Base-by-base conservation (phyloP, 2,888 invertebrate species). In the Macrosoma leucophasiata region DNA sequence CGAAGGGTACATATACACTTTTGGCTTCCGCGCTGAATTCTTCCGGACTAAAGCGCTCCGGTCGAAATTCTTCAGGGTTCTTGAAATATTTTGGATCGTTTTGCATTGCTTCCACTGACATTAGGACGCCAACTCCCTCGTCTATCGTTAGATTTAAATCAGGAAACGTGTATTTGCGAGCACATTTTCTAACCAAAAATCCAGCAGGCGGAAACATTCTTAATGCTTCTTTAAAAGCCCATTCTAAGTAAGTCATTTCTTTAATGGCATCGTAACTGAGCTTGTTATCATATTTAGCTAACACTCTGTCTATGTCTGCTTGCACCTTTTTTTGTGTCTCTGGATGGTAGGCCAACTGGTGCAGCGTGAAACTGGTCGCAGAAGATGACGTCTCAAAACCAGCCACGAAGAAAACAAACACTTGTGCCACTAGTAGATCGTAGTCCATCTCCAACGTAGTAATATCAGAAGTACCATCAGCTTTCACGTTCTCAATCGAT, bases 371-470 rank as follows among this genome's bases (percentile, higher is more conserved):
- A 32, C 69, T 70, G 7, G 71, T 65, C 1, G 70, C 67, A 1
- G 71, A 66, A 0, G 73, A 69, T 0, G 72, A 70, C 0, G 73
- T 73, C 41, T 73, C 73, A 22, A 72, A 73, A 5, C 72, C 72
- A 2, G 72, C 72, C 2, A 65, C 68, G 23, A 72, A 72, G 44
- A 72, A 72, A 3, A 70, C 54, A 22, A 68, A 69, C n/a, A 67
- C 62, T 23, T 71, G 71, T 3, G 69, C 68, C 2, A 61, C 62
- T 13, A 70, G 55, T n/a, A 65, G 39, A 20, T 58, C 43, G 3
- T 70, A 62, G 3, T 62, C 62, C 30, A 71, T 33, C 33, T 67
- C 65, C 12, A 66, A 13, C 1, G 45, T 44, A 2, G 46, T 43
- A 2, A 33, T 39, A 12, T 53, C 62, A 0, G 69, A 61, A 4